Evolutionary conservation across 1,140 invertebrate species (phyloP).

Genomic region (Stenopsyche tienmushanensis): DNA sequence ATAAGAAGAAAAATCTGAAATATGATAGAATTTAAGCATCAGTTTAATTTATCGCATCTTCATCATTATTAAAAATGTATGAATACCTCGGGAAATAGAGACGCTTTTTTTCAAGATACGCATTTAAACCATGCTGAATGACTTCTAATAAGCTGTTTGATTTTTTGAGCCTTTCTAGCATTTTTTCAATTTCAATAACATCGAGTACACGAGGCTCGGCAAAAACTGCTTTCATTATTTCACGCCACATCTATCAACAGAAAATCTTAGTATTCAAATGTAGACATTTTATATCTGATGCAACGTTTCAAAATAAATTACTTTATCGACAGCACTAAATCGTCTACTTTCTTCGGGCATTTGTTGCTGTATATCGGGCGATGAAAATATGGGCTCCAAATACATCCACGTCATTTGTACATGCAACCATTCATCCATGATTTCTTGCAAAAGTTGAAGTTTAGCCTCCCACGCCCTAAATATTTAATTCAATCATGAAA

Average conservation of each 20-base stretch:
- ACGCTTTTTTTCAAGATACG: constrained; percentile 93
- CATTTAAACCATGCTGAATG: constrained; percentile 90
- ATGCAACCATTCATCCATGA: constrained; percentile 94
- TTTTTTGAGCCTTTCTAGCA: constrained; percentile 88
- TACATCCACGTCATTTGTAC: constrained; percentile 98
- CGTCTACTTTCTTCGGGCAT: constrained; percentile 88
- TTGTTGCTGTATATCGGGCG: constrained; percentile 95
- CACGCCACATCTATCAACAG: constrained; percentile 74
- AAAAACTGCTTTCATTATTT: constrained; percentile 87
- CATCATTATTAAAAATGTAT: background rate
- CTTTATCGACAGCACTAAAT: constrained; percentile 89
- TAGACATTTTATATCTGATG: background rate
- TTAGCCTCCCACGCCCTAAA: constrained; percentile 76
- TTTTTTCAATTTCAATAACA: constrained; percentile 89
- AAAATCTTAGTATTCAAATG: constrained; percentile 21
- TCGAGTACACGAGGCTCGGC: constrained; percentile 79
- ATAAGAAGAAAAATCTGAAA: constrained; percentile 90
- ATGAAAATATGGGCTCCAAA: constrained; percentile 95
- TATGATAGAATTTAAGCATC: background rate
- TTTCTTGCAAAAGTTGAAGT: constrained; percentile 79
- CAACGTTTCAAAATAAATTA: constrained; percentile 39
- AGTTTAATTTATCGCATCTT: too few species aligned
- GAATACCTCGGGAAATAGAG: constrained; percentile 76
- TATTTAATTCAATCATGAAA: constrained; percentile 21
- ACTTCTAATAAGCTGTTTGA: constrained; percentile 84